Base-by-base conservation (phyloP, 2,797 vertebrate species). In the Lemur catta region DNA sequence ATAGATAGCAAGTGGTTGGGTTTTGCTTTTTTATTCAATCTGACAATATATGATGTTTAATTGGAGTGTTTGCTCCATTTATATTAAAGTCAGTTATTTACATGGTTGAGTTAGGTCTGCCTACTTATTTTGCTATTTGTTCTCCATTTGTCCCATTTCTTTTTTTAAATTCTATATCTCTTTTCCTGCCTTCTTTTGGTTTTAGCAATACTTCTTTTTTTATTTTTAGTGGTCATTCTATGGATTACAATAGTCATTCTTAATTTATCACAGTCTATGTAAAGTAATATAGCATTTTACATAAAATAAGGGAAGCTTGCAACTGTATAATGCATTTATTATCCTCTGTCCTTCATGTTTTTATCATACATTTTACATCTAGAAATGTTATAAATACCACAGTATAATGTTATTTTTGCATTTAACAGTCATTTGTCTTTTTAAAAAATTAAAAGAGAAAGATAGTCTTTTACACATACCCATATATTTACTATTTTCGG, bases 91-190 rank as follows among this genome's bases (percentile, higher is more conserved):
- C 5, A 2, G 0, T 52, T 20, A 10, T 24, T 38, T 41, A 0
- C 4, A 0, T 0, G 8, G 26, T 1, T 24, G 59, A 15, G 33
- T n/a, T 22, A 7, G 46, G 38, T 2, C 55, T 14, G 0, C 38
- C 59, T 33, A 63, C 13, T n/a, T 35, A 3, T 28, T 67, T 33
- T 50, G 13, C 61, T 50, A 0, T 82, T 71, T 20, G 7, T 26
- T 41, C 35, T 57, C 43, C 12, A n/a, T 74, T 30, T 48, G 15
- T 30, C 8, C 35, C 15, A 0, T 24, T 24, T 76, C 30, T 55
- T 50, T 71, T 17, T 85, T 74, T 4, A 18, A 8, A 24, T 76
- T 69, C 46, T 20, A 0, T 11, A 63, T 71, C 26, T 26, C 28
- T 63, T 82, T 67, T 52, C 30, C 65, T 71, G 30, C 59, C 43